Percentiles rank a stretch among this genome's conserved stretches.
phyloP scores from a whole-genome alignment of 2,113 vertebrate genomes.

The Cavia porcellus region DNA sequence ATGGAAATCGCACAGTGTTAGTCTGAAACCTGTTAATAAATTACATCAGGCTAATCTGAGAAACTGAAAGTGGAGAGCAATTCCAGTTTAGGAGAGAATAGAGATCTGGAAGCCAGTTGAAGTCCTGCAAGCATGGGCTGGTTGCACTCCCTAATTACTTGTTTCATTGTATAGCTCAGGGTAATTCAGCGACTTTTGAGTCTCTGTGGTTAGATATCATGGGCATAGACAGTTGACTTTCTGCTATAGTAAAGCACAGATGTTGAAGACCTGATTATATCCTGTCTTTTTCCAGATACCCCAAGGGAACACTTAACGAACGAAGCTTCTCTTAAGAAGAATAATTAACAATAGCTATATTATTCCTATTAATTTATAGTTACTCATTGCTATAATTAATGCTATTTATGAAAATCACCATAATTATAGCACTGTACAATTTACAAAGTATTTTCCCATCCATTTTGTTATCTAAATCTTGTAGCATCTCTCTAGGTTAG shows the following conservation, averaged over 20 bases:
- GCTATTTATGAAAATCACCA: slow-evolving; percentile 76
- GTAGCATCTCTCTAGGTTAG: not conserved
- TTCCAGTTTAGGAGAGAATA: not conserved
- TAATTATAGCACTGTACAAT: slow-evolving; percentile 73
- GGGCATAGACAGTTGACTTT: slow-evolving; percentile 36
- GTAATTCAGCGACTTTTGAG: slow-evolving; percentile 48
- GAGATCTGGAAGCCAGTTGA: not conserved
- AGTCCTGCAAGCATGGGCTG: slow-evolving; percentile 45
- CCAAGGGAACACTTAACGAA: slow-evolving; percentile 70
- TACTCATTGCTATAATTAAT: slow-evolving; percentile 78
- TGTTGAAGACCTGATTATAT: slow-evolving; percentile 62
- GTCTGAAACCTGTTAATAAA: not conserved
- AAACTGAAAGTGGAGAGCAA: not conserved
- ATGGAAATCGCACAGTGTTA: not conserved
- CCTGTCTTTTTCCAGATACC: slow-evolving; percentile 42
- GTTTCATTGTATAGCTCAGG: slow-evolving; percentile 33
- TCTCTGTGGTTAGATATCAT: slow-evolving; percentile 55
- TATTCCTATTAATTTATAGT: slow-evolving; percentile 78
- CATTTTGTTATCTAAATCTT: slow-evolving; percentile 68
- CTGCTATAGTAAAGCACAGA: slow-evolving; percentile 6
- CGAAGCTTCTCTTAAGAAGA: slow-evolving; percentile 69
- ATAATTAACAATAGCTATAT: slow-evolving; percentile 79
- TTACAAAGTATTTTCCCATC: slow-evolving; percentile 77
- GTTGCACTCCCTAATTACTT: slow-evolving; percentile 37
- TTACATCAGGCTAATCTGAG: not conserved